Conservation (phyloP, 2,113 vertebrate genomes). For the Sprattus sprattus region DNA sequence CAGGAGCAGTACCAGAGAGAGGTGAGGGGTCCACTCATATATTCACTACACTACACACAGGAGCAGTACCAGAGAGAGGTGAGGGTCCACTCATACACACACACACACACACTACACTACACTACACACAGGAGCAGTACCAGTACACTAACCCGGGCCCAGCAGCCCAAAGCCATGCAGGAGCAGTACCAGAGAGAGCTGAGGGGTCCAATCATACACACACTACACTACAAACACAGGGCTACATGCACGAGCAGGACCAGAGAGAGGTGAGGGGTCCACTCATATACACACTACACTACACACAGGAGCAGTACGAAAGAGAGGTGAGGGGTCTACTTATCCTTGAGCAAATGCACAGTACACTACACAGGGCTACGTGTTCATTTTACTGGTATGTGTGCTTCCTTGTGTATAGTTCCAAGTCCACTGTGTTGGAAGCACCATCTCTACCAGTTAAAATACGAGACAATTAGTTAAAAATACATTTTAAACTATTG, state of each 20-base stretch:
- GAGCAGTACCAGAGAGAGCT: slow-evolving; percentile 75
- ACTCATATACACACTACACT: not conserved
- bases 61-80: too few species aligned
- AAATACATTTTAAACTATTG: too few species aligned
- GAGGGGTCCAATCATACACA: slow-evolving; percentile 33
- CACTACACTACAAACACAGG: not conserved
- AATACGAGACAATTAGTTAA: too few species aligned
- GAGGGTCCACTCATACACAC: too few species aligned
- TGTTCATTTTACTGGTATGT: too few species aligned
- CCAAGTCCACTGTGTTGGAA: too few species aligned
- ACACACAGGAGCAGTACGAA: slow-evolving; percentile 64
- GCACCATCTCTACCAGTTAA: too few species aligned
- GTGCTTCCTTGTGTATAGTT: too few species aligned
- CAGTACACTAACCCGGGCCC: slow-evolving; percentile 39
- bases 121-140: too few species aligned
- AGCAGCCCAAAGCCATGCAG: slow-evolving; percentile 57
- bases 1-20: slow-evolving; percentile 70
- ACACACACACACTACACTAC: too few species aligned
- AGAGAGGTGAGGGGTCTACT: slow-evolving; percentile 64
- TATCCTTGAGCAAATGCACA: too few species aligned
- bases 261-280: slow-evolving; percentile 69
- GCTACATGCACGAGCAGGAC: slow-evolving; percentile 55
- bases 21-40: slow-evolving; percentile 57
- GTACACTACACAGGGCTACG: too few species aligned
- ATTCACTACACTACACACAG: slow-evolving; percentile 16